A percentile compares a stretch with the other conserved stretches of the same genome.
Conservation (phyloP, 2,797 vertebrate species). For the Coilia nasus region DNA sequence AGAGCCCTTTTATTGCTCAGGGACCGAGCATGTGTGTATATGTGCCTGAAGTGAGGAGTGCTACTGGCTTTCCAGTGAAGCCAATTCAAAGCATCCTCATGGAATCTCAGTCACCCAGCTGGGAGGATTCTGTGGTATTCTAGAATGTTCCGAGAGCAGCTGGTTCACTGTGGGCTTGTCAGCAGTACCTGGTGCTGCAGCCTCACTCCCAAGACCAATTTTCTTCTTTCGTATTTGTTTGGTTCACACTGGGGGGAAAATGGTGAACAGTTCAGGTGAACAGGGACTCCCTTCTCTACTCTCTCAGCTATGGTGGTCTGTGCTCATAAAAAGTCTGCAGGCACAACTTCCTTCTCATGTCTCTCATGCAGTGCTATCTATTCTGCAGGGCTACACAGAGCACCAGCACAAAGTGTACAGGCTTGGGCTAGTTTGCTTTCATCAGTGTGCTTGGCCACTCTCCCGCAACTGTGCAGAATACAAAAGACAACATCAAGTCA, state of each 20-base stretch:
- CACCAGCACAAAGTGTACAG: not conserved
- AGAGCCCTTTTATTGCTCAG: not conserved
- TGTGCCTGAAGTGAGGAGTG: not conserved
- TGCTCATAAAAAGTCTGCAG: not conserved
- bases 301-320: not conserved
- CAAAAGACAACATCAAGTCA: not conserved
- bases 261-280: not conserved
- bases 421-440: constrained; percentile 7
- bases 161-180: not conserved
- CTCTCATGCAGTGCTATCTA: not conserved
- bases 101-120: not conserved
- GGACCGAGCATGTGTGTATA: not conserved
- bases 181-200: not conserved
- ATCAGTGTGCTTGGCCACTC: not conserved
- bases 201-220: not conserved
- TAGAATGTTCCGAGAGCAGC: not conserved
- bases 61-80: not conserved
- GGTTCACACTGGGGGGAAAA: not conserved
- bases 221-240: not conserved
- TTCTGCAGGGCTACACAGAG: not conserved
- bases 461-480: not conserved
- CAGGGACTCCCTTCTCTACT: not conserved
- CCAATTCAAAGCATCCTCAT: not conserved
- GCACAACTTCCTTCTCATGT: not conserved
- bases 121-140: not conserved